A percentile compares a stretch with the other conserved stretches of the same genome.
Evolutionary conservation across 2,888 invertebrate species (phyloP).

Genomic region (Oscheius onirici): DNA sequence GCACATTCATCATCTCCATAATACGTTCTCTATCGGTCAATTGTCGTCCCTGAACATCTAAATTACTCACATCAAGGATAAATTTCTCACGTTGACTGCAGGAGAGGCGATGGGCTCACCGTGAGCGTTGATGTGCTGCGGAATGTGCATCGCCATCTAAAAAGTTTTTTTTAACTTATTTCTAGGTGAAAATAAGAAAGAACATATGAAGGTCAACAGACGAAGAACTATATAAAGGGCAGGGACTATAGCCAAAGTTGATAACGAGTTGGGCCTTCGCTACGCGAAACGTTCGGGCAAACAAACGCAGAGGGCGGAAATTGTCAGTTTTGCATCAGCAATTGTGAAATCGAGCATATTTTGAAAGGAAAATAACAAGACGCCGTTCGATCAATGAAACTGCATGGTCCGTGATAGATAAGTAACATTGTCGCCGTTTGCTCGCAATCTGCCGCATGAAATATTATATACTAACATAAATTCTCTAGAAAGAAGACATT

Average conservation of each 20-base stretch:
- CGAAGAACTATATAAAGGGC: neutral
- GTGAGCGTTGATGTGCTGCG: conserved; percentile 53
- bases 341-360: too few relatives aligned
- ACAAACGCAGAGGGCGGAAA: neutral
- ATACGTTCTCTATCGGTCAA: conserved; percentile 27
- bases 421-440: too few relatives aligned
- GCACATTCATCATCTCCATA: conserved; percentile 48
- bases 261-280: neutral
- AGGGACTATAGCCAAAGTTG: neutral
- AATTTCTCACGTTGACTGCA: conserved; percentile 24
- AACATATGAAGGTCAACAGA: neutral
- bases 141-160: conserved; percentile 46
- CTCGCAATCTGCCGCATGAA: too few relatives aligned
- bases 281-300: conserved; percentile 7
- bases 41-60: neutral
- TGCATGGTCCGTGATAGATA: too few relatives aligned
- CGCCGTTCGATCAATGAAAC: too few relatives aligned
- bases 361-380: too few relatives aligned
- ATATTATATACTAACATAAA: too few relatives aligned
- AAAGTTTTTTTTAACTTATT: neutral
- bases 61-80: neutral
- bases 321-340: too few relatives aligned
- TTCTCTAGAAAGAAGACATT: too few relatives aligned
- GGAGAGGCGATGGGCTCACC: conserved; percentile 31
- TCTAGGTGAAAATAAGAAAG: neutral